A percentile compares a stretch with the other conserved stretches of the same genome.
Conservation (phyloP, 2,797 vertebrate species). For the Tiaroga cobitis region DNA sequence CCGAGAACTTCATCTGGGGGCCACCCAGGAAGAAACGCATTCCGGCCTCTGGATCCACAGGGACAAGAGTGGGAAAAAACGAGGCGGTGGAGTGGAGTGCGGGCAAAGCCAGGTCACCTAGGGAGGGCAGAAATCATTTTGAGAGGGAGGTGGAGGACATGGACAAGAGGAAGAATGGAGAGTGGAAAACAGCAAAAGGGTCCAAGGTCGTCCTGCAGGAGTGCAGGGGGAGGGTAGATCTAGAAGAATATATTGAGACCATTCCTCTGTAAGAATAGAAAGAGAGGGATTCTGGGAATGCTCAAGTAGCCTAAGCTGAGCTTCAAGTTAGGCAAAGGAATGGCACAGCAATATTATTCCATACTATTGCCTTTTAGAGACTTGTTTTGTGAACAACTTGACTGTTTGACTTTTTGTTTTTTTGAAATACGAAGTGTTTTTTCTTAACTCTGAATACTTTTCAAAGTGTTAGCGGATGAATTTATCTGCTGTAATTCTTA, state of each 20-base stretch:
- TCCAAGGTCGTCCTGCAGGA: conserved; percentile 24
- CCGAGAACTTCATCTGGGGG: conserved; percentile 95
- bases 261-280: conserved; percentile 63
- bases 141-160: conserved; percentile 67
- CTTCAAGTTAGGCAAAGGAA: conserved; percentile 28
- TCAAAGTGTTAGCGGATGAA: conserved; percentile 46
- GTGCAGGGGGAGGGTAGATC: conserved; percentile 54
- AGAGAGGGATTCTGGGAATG: conserved; percentile 21
- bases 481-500: conserved; percentile 41
- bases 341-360: conserved; percentile 68
- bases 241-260: conserved; percentile 66
- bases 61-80: conserved; percentile 67
- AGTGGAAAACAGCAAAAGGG: conserved; percentile 55
- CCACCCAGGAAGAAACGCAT: conserved; percentile 77
- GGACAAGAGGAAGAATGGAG: conserved; percentile 50
- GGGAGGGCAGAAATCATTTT: conserved; percentile 57
- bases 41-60: conserved; percentile 58
- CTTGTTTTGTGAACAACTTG: conserved; percentile 41
- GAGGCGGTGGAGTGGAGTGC: conserved; percentile 59
- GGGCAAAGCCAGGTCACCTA: conserved; percentile 42
- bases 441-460: conserved; percentile 43
- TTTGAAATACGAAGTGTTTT: conserved; percentile 5
- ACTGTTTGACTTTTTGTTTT: conserved; percentile 42
- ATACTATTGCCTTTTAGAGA: conserved; percentile 55
- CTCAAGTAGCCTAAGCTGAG: conserved; percentile 23